Percentiles rank a stretch among this genome's conserved stretches.
Conservation (phyloP, 2,113 vertebrate species). For the Forbesichthys agassizii region DNA sequence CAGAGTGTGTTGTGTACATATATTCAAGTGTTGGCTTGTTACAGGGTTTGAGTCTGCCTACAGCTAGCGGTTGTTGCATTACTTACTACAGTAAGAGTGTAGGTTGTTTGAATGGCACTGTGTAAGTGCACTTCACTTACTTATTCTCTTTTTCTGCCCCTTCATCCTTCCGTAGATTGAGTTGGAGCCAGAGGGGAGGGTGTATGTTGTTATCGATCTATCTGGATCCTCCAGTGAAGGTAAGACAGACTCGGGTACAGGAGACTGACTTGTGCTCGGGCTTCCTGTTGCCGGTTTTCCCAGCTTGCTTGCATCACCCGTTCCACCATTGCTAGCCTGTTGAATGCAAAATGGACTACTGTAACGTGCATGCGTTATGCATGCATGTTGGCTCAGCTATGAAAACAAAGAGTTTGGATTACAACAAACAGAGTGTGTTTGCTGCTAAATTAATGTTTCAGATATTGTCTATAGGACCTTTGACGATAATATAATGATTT, state of each 20-base stretch:
- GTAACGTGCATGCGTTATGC: no score
- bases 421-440: no score
- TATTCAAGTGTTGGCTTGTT: conserved; percentile 30
- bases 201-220: conserved; percentile 61
- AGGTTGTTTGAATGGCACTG: not conserved
- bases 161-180: conserved; percentile 47
- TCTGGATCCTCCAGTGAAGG: conserved; percentile 64
- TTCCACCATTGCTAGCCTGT: no score
- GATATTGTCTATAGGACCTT: no score
- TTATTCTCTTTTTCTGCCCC: not conserved
- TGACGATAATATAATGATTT: no score
- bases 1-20: conserved; percentile 1
- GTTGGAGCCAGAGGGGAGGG: conserved; percentile 64
- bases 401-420: no score
- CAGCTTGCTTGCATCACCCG: no score
- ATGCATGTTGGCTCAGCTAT: no score
- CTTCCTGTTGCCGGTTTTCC: no score
- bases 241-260: conserved; percentile 10
- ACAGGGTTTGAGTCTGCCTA: conserved; percentile 40
- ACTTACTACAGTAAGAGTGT: not conserved
- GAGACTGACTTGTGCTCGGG: not conserved
- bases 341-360: no score
- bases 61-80: not conserved
- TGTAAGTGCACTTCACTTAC: not conserved
- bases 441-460: no score